Evolutionary conservation across 2,888 invertebrate species (phyloP), one percentile per base, ranked within the genome.

Genomic region (Parasteatoda lunata): DNA sequence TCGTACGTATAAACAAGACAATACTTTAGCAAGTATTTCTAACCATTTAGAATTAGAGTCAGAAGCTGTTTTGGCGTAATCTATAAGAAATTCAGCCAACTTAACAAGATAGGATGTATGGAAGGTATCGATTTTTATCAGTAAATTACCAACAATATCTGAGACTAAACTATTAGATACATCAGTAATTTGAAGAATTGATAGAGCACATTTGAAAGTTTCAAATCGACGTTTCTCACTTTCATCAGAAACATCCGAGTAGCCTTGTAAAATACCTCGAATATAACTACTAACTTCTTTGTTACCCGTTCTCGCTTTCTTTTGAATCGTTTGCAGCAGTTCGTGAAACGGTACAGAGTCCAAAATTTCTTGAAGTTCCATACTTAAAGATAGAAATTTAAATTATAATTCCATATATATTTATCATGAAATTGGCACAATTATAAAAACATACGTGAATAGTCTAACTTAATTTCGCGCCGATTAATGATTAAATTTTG

Each of bases 21-120:
- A 78, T 6, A 92, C 88, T 89, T 91, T 92, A 1, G 92, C 91
- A 64, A 92, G 90, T 68, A 92, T 88, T 64, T 92, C 92, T 54
- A 91, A 89, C 54, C 90, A 90, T 82, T 91, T 91, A 87, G 15
- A 52, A 8, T 30, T 66, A 64, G 82, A 77, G 15, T 59, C 73
- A 11, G 52, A 59, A 4, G 64, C 9, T 45, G 68, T 78, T 48
- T 78, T 77, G 7, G 77, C 72, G 51, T 73, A 59, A 4, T 82
- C 81, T 9, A 87, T 75, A 45, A 87, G 78, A 13, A 78, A 81
- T 52, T 87, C 82, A 1, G 82, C 69, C 30, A 87, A 51, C 73
- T 87, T 87, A 49, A 82, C 69, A 6, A 87, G 52, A 64, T 66
- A 66, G 2, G 87, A 78, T 3, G 87, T 87, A 47, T 68, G 77